phyloP scores from a whole-genome alignment of 2,797 vertebrate species.

The Chromis chromis region DNA sequence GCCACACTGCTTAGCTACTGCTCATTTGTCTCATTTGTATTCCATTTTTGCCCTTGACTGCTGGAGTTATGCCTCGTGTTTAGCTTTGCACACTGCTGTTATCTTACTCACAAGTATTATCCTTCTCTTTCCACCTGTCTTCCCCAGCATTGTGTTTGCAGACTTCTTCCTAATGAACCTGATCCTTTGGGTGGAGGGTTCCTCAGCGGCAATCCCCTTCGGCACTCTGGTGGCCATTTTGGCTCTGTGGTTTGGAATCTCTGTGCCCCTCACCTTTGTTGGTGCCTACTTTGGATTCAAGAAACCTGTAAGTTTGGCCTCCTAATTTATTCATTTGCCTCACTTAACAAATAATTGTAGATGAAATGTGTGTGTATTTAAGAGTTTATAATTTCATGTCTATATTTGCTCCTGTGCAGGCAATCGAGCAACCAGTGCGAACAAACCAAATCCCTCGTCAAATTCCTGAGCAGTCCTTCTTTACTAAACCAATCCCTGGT shows the following conservation, averaged over 20 bases:
- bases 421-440: conserved; percentile 89
- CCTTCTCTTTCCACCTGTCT: neutral
- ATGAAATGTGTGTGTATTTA: neutral
- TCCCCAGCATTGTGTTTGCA: conserved; percentile 90
- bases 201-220: conserved; percentile 92
- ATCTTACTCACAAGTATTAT: neutral
- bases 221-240: conserved; percentile 89
- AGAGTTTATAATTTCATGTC: neutral
- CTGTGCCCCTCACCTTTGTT: conserved; percentile 90
- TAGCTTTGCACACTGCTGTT: neutral
- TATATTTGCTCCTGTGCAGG: conserved; percentile 63
- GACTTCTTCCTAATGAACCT: conserved; percentile 96
- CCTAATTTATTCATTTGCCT: neutral
- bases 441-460: conserved; percentile 91
- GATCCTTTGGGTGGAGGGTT: conserved; percentile 93
- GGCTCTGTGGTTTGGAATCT: conserved; percentile 94
- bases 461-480: conserved; percentile 91
- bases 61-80: neutral
- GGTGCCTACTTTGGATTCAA: conserved; percentile 94
- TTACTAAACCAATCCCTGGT: conserved; percentile 89
- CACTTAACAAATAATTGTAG: neutral
- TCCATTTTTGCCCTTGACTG: neutral
- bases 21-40: neutral
- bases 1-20: neutral
- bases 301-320: conserved; percentile 84